Percentiles rank a stretch among this genome's conserved stretches.
These are phyloP conservation scores for Dorcus hopei DNA, from an alignment of 2,888 invertebrate species.

Conservation along the genomic window DNA sequence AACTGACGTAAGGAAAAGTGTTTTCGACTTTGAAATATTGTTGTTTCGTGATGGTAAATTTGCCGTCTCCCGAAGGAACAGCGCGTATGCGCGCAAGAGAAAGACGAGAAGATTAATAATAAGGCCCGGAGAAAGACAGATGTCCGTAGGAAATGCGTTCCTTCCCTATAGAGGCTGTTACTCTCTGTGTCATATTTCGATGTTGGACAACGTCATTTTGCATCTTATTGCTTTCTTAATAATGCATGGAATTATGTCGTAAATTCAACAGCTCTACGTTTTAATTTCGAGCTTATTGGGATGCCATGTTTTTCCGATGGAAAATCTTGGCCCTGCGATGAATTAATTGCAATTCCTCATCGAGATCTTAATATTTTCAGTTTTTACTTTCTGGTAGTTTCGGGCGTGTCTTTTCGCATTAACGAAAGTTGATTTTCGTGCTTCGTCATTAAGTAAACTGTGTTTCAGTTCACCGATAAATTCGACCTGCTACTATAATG, in stretches of 20 bases:
- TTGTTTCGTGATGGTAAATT: conserved; percentile 43
- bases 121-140: conserved; percentile 32
- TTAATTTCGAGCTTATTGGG: too few relatives aligned
- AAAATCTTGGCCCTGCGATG: too few relatives aligned
- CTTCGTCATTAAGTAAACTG: too few relatives aligned
- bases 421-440: conserved; percentile 12
- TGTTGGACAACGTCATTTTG: conserved; percentile 36
- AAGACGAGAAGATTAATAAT: conserved; percentile 43
- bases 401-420: conserved; percentile 5
- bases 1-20: conserved; percentile 35
- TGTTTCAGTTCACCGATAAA: too few relatives aligned
- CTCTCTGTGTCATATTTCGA: conserved; percentile 32
- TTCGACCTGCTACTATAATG: too few relatives aligned
- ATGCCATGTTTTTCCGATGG: too few relatives aligned
- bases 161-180: conserved; percentile 23
- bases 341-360: too few relatives aligned
- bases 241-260: conserved; percentile 31
- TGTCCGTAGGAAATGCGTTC: conserved; percentile 30
- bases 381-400: too few relatives aligned
- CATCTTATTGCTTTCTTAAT: conserved; percentile 36
- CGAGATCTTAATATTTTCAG: too few relatives aligned
- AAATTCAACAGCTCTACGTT: conserved; percentile 17
- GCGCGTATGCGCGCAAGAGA: conserved; percentile 34
- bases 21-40: conserved; percentile 47
- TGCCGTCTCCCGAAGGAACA: conserved; percentile 39